Percentiles rank a stretch among this genome's conserved stretches.
Conservation (phyloP, 1,140 invertebrate genomes). For the Apis dorsata region DNA sequence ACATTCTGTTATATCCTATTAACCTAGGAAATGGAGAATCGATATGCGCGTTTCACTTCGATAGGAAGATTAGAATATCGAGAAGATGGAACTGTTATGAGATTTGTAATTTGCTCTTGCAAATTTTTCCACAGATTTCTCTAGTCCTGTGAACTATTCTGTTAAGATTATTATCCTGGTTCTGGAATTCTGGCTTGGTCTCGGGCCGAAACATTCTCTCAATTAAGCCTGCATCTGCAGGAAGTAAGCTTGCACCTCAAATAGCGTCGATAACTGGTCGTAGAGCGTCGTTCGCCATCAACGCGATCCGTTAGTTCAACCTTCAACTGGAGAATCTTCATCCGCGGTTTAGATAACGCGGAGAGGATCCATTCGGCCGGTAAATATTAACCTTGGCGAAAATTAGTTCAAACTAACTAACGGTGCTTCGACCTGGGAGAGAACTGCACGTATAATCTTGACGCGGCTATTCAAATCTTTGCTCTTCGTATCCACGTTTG, state of each 20-base stretch:
- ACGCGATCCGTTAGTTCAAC: not conserved
- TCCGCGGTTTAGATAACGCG: conserved; percentile 14
- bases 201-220: conserved; percentile 4
- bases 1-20: conserved; percentile 32
- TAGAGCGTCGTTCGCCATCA: not conserved
- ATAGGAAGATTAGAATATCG: conserved; percentile 49
- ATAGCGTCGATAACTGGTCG: conserved; percentile 18
- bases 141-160: no score
- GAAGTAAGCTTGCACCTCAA: not conserved
- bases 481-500: not conserved
- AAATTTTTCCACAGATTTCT: conserved; percentile 2
- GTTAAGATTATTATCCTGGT: not conserved
- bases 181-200: not conserved
- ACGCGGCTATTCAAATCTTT: conserved; percentile 1
- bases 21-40: conserved; percentile 51
- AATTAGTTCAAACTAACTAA: conserved; percentile 8
- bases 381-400: conserved; percentile 33
- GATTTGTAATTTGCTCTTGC: not conserved
- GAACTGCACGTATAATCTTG: not conserved
- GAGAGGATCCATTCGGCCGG: not conserved
- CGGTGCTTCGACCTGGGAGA: not conserved
- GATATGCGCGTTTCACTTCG: conserved; percentile 46
- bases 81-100: not conserved
- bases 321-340: not conserved
- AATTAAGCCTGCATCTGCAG: conserved; percentile 1